These are phyloP conservation scores for Podotricha telesiphe DNA, from an alignment of 2,888 invertebrate species.

Conservation along the genomic window DNA sequence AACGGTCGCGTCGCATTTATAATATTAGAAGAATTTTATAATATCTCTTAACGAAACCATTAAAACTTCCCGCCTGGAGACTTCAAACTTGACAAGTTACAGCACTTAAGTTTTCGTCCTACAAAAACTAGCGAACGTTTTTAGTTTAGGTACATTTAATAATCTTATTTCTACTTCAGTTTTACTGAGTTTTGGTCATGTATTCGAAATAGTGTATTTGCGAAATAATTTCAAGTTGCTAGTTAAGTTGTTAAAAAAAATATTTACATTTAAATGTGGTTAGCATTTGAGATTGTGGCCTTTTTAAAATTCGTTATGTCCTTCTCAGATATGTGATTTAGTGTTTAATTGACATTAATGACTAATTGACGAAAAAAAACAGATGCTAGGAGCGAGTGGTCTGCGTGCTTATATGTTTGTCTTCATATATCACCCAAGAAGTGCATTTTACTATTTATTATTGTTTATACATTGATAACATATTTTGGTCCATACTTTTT, in stretches of 20 bases:
- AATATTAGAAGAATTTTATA: slow-evolving; percentile 8
- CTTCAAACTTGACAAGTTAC: slow-evolving; percentile 33
- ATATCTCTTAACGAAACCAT: slow-evolving; percentile 33
- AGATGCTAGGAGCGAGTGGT: too few relatives aligned
- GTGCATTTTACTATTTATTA: too few relatives aligned
- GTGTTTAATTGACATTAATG: too few relatives aligned
- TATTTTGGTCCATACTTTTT: too few relatives aligned
- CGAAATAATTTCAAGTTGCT: background rate
- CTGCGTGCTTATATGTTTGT: too few relatives aligned
- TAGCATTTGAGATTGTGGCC: too few relatives aligned
- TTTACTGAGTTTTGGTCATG: background rate
- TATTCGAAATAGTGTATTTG: background rate
- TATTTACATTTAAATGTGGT: background rate
- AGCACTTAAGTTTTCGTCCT: slow-evolving; percentile 25
- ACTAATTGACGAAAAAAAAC: too few relatives aligned
- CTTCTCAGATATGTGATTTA: too few relatives aligned
- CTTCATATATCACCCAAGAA: too few relatives aligned
- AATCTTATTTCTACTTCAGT: slow-evolving; percentile 17
- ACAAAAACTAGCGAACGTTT: slow-evolving; percentile 23
- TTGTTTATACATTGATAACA: too few relatives aligned
- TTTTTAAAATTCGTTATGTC: too few relatives aligned
- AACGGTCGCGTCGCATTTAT: background rate
- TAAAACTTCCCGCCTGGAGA: slow-evolving; percentile 31
- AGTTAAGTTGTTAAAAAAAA: background rate
- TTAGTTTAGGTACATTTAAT: slow-evolving; percentile 7